Evolutionary conservation across 2,797 vertebrate species (phyloP).

Genomic region (Picus viridis): DNA sequence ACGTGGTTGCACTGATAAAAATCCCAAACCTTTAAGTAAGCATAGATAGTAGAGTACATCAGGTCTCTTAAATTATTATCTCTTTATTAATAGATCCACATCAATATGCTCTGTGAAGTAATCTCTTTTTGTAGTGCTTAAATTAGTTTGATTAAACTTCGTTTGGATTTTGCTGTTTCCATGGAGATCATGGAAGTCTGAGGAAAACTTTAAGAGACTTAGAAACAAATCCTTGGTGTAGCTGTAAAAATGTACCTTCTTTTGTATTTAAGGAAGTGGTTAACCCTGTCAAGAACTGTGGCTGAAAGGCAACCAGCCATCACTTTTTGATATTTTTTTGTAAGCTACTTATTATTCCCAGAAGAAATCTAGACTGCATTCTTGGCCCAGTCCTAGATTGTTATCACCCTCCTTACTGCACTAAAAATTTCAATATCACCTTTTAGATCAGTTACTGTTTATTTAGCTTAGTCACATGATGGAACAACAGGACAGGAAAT

Average conservation of each 20-base stretch:
- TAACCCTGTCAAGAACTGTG: not conserved
- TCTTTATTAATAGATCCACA: not conserved
- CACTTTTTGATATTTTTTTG: not conserved
- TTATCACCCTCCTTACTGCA: not conserved
- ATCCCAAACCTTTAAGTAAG: not conserved
- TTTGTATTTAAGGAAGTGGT: not conserved
- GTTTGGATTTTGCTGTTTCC: not conserved
- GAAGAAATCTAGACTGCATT: not conserved
- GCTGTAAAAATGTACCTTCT: not conserved
- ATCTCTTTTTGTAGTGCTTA: not conserved
- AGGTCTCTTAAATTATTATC: not conserved
- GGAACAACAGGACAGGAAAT: not conserved
- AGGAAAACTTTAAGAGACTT: not conserved
- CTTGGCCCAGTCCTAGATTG: not conserved
- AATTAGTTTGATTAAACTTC: not conserved
- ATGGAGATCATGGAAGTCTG: not conserved
- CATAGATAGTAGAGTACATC: not conserved
- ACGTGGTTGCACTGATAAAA: not conserved
- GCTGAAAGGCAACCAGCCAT: not conserved
- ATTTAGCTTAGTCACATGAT: not conserved
- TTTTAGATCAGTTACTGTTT: not conserved
- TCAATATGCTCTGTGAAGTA: not conserved
- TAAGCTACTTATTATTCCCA: not conserved
- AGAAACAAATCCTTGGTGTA: not conserved
- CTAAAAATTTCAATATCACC: not conserved